A percentile compares a stretch with the other conserved stretches of the same genome.
These are phyloP conservation scores for Hipparchia semele DNA, from an alignment of 2,888 invertebrate genomes.

Conservation along the genomic window DNA sequence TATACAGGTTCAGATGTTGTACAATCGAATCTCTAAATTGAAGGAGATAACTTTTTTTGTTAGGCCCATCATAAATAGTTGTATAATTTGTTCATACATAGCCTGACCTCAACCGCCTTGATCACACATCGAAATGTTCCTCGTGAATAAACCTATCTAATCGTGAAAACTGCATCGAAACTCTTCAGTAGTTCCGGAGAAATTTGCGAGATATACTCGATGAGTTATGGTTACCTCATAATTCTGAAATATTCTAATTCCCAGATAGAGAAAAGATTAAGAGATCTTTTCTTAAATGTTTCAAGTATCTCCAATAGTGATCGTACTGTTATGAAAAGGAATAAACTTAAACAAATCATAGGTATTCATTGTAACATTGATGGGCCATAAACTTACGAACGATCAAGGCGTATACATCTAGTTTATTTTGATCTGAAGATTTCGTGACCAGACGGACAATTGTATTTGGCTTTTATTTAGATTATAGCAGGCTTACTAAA, in stretches of 20 bases:
- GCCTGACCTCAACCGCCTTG: too few species aligned
- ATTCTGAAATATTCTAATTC: neutral
- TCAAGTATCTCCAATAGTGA: neutral
- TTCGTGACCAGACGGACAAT: constrained; percentile 10
- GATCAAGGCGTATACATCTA: neutral
- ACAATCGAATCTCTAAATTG: too few species aligned
- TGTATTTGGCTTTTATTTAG: constrained; percentile 10
- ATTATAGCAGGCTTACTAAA: constrained; percentile 8
- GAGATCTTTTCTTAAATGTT: neutral
- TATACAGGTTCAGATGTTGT: neutral
- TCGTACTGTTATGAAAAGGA: neutral
- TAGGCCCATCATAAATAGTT: too few species aligned
- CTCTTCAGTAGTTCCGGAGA: too few species aligned
- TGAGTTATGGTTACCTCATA: too few species aligned
- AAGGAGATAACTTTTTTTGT: too few species aligned
- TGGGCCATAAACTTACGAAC: constrained; percentile 3
- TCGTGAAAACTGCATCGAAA: too few species aligned
- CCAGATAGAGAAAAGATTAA: neutral
- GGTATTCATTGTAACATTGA: neutral
- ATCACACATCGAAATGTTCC: too few species aligned
- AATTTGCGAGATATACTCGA: too few species aligned
- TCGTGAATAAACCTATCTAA: too few species aligned
- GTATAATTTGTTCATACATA: too few species aligned
- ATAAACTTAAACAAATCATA: neutral
- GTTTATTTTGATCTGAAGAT: neutral